These are phyloP conservation scores for Aphelenchoides avenae DNA, from an alignment of 1,140 invertebrate genomes.

Conservation along the genomic window DNA sequence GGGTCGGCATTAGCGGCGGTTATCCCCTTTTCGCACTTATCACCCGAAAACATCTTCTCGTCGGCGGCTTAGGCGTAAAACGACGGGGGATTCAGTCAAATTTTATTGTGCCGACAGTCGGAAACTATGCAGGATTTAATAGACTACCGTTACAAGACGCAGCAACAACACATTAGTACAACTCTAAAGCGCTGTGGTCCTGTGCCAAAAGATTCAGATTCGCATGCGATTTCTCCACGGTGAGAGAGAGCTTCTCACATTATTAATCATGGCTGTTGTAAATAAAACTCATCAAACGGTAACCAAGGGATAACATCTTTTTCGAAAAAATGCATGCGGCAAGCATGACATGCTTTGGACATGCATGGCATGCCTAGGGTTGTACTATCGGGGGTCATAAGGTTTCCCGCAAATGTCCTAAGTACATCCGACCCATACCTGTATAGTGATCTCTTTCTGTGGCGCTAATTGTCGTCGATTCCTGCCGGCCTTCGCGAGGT, in stretches of 20 bases:
- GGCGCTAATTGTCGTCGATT: slow-evolving; percentile 40
- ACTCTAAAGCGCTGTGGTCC: no score
- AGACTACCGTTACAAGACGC: no score
- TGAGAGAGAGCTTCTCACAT: neutral
- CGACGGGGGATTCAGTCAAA: no score
- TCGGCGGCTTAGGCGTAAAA: no score
- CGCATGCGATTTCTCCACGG: no score
- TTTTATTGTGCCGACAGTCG: no score
- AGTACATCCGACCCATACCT: slow-evolving; percentile 23
- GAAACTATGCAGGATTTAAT: no score
- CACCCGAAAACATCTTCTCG: no score
- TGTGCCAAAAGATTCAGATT: no score
- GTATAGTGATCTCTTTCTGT: slow-evolving; percentile 57
- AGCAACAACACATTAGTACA: no score
- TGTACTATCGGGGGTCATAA: slow-evolving; percentile 1
- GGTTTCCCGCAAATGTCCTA: neutral
- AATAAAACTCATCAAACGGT: neutral
- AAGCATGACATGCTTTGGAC: neutral
- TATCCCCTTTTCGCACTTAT: no score
- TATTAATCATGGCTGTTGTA: neutral
- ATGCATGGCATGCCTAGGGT: neutral
- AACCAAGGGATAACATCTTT: neutral
- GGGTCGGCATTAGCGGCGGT: no score
- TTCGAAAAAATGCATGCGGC: slow-evolving; percentile 1
- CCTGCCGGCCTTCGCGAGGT: slow-evolving; percentile 20